Percentiles rank a stretch among this genome's conserved stretches.
Evolutionary conservation across 1,140 invertebrate species (phyloP).

Genomic region (Hycleus cichorii): DNA sequence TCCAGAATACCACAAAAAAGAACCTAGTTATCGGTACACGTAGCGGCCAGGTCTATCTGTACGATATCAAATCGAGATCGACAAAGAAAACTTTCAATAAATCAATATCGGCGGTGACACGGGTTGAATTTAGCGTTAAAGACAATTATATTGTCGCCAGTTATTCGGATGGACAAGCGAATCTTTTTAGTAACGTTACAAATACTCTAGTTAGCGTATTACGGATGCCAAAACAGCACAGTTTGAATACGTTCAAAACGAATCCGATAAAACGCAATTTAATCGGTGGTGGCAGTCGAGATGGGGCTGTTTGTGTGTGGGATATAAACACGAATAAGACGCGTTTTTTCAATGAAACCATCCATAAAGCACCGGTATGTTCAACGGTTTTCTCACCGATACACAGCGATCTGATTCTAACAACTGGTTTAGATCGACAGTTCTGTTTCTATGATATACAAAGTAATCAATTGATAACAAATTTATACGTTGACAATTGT

Average conservation of each 20-base stretch:
- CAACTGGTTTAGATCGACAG: conserved; percentile 31
- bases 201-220: conserved; percentile 25
- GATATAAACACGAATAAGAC: conserved; percentile 34
- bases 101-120: conserved; percentile 21
- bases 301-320: conserved; percentile 37
- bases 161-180: conserved; percentile 32
- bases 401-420: conserved; percentile 29
- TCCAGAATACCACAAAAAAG: conserved; percentile 35
- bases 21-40: conserved; percentile 36
- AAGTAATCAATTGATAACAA: conserved; percentile 21
- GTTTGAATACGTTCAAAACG: conserved; percentile 30
- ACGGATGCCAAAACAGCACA: conserved; percentile 31
- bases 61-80: conserved; percentile 34
- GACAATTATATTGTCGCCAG: conserved; percentile 35
- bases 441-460: conserved; percentile 34
- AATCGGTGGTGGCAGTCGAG: conserved; percentile 32
- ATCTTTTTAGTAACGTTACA: conserved; percentile 30
- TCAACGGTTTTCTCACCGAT: conserved; percentile 32
- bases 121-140: conserved; percentile 31
- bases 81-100: conserved; percentile 31
- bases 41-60: conserved; percentile 32
- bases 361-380: conserved; percentile 31
- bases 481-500: conserved; percentile 27
- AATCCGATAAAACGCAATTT: conserved; percentile 31
- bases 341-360: conserved; percentile 24